Evolutionary conservation across 92 coral and sea anemone genomes (phyloP), one percentile per base, ranked within the genome.

Genomic region (Zoanthus solanderi): DNA sequence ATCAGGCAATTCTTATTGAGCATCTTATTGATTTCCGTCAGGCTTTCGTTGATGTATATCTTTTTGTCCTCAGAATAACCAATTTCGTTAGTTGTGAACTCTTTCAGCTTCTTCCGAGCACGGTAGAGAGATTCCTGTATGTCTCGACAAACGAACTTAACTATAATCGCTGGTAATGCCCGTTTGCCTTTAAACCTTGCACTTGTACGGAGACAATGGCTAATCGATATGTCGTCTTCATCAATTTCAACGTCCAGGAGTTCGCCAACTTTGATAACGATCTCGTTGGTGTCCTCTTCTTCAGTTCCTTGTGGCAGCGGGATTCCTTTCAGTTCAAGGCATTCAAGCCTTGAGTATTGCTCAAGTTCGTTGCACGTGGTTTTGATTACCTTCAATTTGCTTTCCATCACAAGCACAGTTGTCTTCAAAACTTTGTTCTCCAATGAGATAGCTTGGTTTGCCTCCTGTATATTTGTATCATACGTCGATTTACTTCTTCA

Each of bases 321-420:
- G 75, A 71, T 71, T 71, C 48, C 75, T 71, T 71, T 18, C 15
- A 71, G 50, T 32, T 71, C 75, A 71, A 71, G 44, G 45, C 84
- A 60, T 75, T 86, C 77, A 42, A 77, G 69, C 72, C 89, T 75
- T 34, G 83, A 48, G 12, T 86, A 76, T 81, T 86, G 89, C 57
- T 76, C 76, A 23, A 86, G 52, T 45, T 86, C 89, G 65, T 86
- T 86, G 78, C 78, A 74, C 47, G 76, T 37, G 14, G 53, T 52
- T 72, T 17, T 18, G 16, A 72, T 12, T 31, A 34, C 53, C 53
- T 37, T 72, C 18, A 44, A 6, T 37, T 42, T 72, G 34, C 4
- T 14, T 72, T 72, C 54, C 34, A 72, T 13, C 44, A 37, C 52
- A 52, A 72, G 77, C 46, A 72, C 77, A 72, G 77, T 72, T 72